Conservation (phyloP, 2,113 vertebrate species). For the Ciconia stormi region DNA sequence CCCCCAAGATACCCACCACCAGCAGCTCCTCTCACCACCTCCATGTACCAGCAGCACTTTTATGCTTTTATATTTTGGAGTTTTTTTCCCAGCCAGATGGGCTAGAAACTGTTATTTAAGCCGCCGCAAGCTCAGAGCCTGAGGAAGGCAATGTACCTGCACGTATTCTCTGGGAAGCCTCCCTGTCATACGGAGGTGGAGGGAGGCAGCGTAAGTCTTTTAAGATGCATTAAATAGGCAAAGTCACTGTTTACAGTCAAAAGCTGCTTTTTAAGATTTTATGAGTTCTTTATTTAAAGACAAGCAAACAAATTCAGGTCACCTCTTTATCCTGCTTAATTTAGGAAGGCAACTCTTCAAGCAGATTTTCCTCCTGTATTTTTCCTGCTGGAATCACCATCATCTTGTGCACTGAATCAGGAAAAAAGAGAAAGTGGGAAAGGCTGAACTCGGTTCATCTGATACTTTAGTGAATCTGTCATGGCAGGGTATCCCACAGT, state of each 20-base stretch:
- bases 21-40: neutral
- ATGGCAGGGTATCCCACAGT: neutral
- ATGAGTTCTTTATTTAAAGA: conserved; percentile 28
- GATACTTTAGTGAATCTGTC: neutral
- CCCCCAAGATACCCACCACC: neutral
- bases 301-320: conserved; percentile 57
- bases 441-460: neutral
- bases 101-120: neutral
- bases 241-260: conserved; percentile 38
- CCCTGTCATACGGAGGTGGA: neutral
- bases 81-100: neutral
- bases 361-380: neutral
- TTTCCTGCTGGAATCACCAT: neutral
- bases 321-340: neutral
- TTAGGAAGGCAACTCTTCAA: conserved; percentile 8
- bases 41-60: neutral
- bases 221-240: neutral
- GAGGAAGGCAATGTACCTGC: neutral
- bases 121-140: neutral
- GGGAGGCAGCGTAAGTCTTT: neutral
- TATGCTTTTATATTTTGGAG: neutral
- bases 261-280: conserved; percentile 37
- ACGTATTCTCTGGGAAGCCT: neutral
- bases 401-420: neutral
- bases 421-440: neutral